Evolutionary conservation across 2,888 invertebrate genomes (phyloP), one percentile per base, ranked within the genome.

Genomic region (Beris chalybata): DNA sequence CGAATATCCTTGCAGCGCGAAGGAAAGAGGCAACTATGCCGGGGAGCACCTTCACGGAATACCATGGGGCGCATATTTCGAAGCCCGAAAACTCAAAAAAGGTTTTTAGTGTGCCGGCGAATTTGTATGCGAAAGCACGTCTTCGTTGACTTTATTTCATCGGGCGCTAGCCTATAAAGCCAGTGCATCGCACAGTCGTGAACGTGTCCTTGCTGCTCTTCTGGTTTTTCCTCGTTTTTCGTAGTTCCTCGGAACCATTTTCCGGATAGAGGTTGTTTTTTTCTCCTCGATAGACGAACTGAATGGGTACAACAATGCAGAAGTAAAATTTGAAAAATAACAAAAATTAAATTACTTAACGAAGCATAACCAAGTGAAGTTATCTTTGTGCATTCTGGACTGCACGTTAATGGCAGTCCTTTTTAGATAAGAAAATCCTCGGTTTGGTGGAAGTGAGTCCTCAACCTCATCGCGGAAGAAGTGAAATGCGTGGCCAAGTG

Each of bases 101-200:
- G 64, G 58, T 52, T 68, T 68, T 68, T 68, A 69, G 69, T 69
- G 65, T 69, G 65, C 69, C 69, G 69, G 69, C 64, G 67, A 69
- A 65, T 67, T 67, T 66, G 66, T 65, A 64, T 67, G 67, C 56
- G 69, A 65, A 64, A 68, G 66, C 68, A 68, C 66, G 68, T 64
- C 64, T 54, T 48, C 59, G 45, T 30, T 47, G 30, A 64, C 44
- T 61, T 38, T 38, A 15, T 52, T 43, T 50, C 12, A 43, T 38
- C 38, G 32, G 15, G 38, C 50, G 52, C 13, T 31, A 50, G 61
- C 61, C 61, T 52, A 61, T 61, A 61, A 59, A 22, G 50, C 15
- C 61, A 61, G 61, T 61, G 61, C 61, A 61, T 61, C 50, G 61
- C 61, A 52, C 38, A 38, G 9, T 7, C 38, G 38, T 38, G 38